These are phyloP conservation scores for Proisotoma minuta DNA, from an alignment of 2,888 invertebrate genomes.

Conservation along the genomic window DNA sequence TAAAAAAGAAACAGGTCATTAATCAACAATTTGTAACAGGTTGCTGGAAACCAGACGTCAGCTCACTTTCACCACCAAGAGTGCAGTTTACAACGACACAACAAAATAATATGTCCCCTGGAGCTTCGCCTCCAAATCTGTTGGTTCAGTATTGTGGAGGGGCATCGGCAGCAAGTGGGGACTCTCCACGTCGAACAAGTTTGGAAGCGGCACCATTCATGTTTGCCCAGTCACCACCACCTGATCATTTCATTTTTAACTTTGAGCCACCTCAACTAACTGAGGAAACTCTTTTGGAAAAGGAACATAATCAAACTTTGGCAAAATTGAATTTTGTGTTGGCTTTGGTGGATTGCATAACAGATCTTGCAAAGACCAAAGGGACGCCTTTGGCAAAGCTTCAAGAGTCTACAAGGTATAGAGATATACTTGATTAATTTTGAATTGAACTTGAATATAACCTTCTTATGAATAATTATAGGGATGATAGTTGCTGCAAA, in stretches of 20 bases:
- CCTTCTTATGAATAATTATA: neutral
- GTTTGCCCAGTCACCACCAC: conserved; percentile 45
- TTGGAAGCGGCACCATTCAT: conserved; percentile 43
- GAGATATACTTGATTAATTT: conserved; percentile 11
- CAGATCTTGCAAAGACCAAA: conserved; percentile 78
- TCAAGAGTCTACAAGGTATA: conserved; percentile 40
- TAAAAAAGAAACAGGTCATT: too few relatives aligned
- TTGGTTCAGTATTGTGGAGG: conserved; percentile 47
- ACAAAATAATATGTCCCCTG: conserved; percentile 45
- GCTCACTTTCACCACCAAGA: conserved; percentile 86
- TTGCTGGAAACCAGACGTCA: conserved; percentile 66
- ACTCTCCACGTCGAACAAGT: conserved; percentile 42
- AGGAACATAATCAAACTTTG: conserved; percentile 93
- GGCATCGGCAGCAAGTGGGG: conserved; percentile 30
- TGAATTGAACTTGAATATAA: neutral
- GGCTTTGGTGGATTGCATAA: conserved; percentile 88
- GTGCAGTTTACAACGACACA: conserved; percentile 56
- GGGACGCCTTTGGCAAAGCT: conserved; percentile 62
- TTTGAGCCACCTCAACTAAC: conserved; percentile 48
- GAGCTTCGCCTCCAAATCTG: conserved; percentile 45
- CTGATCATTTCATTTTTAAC: conserved; percentile 47
- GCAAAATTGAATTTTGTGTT: conserved; percentile 95
- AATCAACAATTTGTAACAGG: too few relatives aligned
- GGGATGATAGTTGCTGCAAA: conserved; percentile 38
- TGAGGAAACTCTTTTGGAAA: conserved; percentile 55